Evolutionary conservation across 2,888 invertebrate genomes (phyloP).

Genomic region (Heliconius erato): DNA sequence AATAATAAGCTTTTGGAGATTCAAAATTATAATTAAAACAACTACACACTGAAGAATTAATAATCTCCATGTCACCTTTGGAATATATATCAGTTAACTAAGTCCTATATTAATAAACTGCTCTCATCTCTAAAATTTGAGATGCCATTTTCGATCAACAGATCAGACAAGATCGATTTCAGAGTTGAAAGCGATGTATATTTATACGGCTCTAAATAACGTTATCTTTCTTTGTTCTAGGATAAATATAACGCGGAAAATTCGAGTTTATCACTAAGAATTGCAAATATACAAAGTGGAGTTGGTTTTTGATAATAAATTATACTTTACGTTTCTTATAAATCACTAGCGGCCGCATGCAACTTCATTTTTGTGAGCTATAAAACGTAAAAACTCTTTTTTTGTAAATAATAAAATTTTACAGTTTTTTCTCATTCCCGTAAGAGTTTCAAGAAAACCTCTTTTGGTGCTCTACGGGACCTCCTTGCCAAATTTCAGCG

Average conservation of each 20-base stretch:
- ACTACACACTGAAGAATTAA: too few species aligned
- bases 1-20: not conserved
- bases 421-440: too few species aligned
- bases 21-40: not conserved
- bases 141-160: too few species aligned
- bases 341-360: not conserved
- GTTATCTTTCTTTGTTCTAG: conserved; percentile 38
- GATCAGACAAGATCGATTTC: too few species aligned
- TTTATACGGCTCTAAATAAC: not conserved
- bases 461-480: not conserved
- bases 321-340: conserved; percentile 3
- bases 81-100: too few species aligned
- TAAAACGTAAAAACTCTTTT: not conserved
- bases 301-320: conserved; percentile 61
- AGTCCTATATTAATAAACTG: too few species aligned
- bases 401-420: too few species aligned
- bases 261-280: conserved; percentile 60
- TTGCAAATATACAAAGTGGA: conserved; percentile 67
- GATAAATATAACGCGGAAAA: conserved; percentile 19
- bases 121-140: too few species aligned
- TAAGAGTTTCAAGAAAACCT: too few species aligned
- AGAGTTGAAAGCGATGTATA: too few species aligned
- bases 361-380: not conserved
- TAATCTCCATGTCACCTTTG: too few species aligned
- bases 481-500: too few species aligned